A percentile compares a stretch with the other conserved stretches of the same genome.
These are phyloP conservation scores for Camelus bactrianus DNA, from an alignment of 2,113 vertebrate genomes.

Conservation along the genomic window DNA sequence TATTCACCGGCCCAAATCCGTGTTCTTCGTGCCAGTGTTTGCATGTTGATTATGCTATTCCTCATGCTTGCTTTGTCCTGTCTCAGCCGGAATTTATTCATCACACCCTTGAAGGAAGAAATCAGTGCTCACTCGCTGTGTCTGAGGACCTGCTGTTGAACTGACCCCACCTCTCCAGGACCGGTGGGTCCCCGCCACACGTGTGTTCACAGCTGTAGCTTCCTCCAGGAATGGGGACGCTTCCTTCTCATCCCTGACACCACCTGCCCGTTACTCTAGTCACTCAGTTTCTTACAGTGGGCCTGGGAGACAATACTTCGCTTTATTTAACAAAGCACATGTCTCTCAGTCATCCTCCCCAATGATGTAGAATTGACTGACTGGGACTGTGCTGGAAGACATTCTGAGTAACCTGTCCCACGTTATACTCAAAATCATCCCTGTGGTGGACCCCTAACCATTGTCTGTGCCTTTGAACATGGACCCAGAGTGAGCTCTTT, in stretches of 20 bases:
- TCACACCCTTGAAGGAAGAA: neutral
- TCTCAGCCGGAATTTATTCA: neutral
- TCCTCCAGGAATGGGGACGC: too few species aligned
- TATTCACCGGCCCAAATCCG: neutral
- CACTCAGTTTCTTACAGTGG: neutral
- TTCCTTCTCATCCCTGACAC: neutral
- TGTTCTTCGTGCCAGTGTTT: neutral
- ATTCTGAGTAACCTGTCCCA: neutral
- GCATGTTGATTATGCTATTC: neutral
- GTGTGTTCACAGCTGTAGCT: neutral
- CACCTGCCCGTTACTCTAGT: neutral
- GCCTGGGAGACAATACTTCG: neutral
- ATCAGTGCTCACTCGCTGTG: neutral
- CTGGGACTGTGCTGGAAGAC: neutral
- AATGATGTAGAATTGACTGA: neutral
- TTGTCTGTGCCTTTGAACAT: neutral
- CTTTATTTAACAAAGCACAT: neutral
- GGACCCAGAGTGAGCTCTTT: neutral
- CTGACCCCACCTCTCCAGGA: neutral
- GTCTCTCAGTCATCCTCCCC: neutral
- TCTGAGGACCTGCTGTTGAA: neutral
- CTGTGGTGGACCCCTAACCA: neutral
- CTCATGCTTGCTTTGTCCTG: neutral
- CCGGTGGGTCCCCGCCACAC: neutral
- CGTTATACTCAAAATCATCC: neutral